Evolutionary conservation across 2,113 vertebrate species (phyloP).

Genomic region (Brachypteracias leptosomus): DNA sequence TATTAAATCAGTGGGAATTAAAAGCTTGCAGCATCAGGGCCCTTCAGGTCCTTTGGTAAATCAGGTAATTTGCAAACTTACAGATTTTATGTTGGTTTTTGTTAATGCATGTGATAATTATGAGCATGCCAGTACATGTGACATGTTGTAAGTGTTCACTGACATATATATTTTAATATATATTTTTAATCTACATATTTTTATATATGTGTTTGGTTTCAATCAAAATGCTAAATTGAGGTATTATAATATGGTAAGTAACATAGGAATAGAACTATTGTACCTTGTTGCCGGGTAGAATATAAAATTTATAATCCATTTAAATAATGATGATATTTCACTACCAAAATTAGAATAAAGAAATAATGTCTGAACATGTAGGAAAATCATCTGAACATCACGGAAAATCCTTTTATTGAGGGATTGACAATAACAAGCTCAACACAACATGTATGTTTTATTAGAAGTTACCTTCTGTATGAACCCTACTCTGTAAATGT

Average conservation of each 20-base stretch:
- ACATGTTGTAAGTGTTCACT: not conserved
- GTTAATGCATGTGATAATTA: not conserved
- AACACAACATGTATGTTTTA: not conserved
- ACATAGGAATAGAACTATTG: not conserved
- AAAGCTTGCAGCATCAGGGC: not conserved
- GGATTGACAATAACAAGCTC: not conserved
- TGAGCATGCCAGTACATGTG: not conserved
- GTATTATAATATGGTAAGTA: not conserved
- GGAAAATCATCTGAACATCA: no score
- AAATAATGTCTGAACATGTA: not conserved
- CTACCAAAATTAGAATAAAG: not conserved
- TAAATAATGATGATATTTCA: not conserved
- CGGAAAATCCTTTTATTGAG: not conserved
- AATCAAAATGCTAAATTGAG: not conserved
- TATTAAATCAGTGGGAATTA: not conserved
- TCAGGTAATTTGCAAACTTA: not conserved
- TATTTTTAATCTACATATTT: not conserved
- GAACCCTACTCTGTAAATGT: not conserved
- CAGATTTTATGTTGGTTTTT: not conserved
- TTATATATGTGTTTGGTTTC: not conserved
- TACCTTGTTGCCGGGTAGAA: not conserved
- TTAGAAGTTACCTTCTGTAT: not conserved
- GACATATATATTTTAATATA: not conserved
- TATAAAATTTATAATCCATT: not conserved
- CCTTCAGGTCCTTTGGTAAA: not conserved